Base-by-base conservation (phyloP, 2,797 vertebrate species). In the Erethizon dorsatum region DNA sequence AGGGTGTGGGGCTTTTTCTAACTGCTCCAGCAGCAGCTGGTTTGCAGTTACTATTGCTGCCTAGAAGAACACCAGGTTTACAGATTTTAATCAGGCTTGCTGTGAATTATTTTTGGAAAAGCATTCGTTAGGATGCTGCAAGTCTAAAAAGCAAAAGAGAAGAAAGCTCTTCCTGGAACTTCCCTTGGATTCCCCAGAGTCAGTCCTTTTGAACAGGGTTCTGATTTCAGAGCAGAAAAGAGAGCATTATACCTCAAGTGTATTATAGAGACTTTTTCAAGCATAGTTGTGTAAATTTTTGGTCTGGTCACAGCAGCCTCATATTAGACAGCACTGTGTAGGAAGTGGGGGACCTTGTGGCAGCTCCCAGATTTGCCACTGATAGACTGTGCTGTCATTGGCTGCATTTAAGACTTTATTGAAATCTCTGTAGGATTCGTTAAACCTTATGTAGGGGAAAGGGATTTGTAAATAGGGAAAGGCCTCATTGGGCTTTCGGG, bases 31-130 rank as follows among this genome's bases (percentile, higher is more conserved):
- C 7, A 77, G 61, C 26, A 65, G 18, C 59, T 84, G 57, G 86
- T 54, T 83, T 84, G 61, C 8, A 31, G 83, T 85, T 69, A 78
- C 45, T 78, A 47, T 9, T 61, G 63, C 50, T 52, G 37, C 26
- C 67, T 50, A 78, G 33, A 22, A 85, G 73, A 83, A 33, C 20
- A 20, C 61, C 26, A 63, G 28, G 33, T 41, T 47, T 92, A 79
- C 84, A 69, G 41, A 67, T 85, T 88, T 95, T 78, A 88, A 9
- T 78, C 54, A 79, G 45, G 1, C 79, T 87, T 80, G 56, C 87
- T 84, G 33, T 28, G 13, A 84, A 63, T 97, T 77, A 61, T 95
- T 45, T 93, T 78, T 59, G 89, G 84, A 52, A 90, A 75, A n/a
- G 20, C 84, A 79, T 92, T 95, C 54, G 61, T 73, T 24, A 82